phyloP scores from a whole-genome alignment of 2,888 invertebrate genomes.

The Phengaris alcon region DNA sequence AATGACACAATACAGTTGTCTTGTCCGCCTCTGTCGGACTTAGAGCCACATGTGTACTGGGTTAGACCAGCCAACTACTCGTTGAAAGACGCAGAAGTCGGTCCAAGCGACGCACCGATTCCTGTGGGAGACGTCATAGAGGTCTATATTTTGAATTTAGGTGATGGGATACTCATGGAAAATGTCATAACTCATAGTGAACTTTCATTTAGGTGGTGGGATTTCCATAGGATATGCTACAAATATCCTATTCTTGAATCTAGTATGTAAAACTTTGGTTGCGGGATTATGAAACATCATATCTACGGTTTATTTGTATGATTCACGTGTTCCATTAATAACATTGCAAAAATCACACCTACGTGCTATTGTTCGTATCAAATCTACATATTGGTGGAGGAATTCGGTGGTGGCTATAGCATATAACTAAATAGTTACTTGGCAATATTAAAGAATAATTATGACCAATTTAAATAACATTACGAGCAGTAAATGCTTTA shows the following conservation, averaged over 20 bases:
- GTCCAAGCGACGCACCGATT: conserved; percentile 65
- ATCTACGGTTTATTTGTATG: conserved; percentile 6
- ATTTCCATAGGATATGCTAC: background rate
- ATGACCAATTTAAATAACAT: conserved; percentile 1
- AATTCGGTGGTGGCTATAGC: conserved; percentile 19
- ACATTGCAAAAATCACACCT: conserved; percentile 20
- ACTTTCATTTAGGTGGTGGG: conserved; percentile 50
- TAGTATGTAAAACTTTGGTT: background rate
- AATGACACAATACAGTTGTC: conserved; percentile 85
- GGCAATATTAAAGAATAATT: background rate
- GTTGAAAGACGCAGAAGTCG: conserved; percentile 60
- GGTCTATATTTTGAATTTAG: conserved; percentile 61
- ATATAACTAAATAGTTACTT: background rate
- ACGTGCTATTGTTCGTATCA: conserved; percentile 12
- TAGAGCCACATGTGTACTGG: conserved; percentile 92
- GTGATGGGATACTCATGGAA: conserved; percentile 48
- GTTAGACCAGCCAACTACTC: conserved; percentile 76
- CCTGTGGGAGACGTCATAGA: conserved; percentile 59
- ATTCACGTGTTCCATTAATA: conserved; percentile 18
- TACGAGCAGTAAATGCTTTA: conserved; percentile 4
- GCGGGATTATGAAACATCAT: background rate
- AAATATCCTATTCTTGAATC: background rate
- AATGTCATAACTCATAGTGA: background rate
- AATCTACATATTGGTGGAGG: conserved; percentile 18
- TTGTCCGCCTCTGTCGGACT: conserved; percentile 90